Conservation (phyloP, 2,888 invertebrate genomes). For the Diarsia mendica region DNA sequence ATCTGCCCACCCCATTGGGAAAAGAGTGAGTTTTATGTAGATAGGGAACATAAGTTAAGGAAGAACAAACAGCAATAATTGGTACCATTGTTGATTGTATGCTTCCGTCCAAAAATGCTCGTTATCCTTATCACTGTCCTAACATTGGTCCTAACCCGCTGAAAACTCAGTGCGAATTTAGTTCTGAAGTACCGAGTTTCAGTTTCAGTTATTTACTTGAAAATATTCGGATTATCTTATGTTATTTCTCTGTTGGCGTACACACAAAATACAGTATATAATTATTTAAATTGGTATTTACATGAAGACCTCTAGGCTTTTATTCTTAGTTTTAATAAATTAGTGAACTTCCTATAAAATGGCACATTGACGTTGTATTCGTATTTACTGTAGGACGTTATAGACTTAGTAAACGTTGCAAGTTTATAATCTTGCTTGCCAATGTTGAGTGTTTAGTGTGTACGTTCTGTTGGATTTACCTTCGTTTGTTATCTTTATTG, state of each 20-base stretch:
- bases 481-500: conserved; percentile 13
- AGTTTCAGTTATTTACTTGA: background rate
- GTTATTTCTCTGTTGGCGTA: background rate
- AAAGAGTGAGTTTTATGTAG: no score
- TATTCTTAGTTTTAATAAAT: background rate
- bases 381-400: background rate
- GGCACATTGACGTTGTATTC: background rate
- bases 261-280: background rate
- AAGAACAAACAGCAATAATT: background rate
- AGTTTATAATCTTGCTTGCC: background rate
- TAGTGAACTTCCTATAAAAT: background rate
- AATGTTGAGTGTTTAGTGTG: background rate
- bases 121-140: background rate
- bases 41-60: background rate
- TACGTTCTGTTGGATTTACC: conserved; percentile 10
- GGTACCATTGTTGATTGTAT: background rate
- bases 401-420: background rate
- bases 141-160: background rate
- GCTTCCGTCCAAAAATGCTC: background rate
- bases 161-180: background rate
- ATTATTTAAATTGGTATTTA: background rate
- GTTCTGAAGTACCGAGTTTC: background rate
- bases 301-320: background rate
- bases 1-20: no score
- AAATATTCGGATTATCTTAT: background rate